Percentiles rank a stretch among this genome's conserved stretches.
phyloP scores from a whole-genome alignment of 2,797 vertebrate species.

The Dendrocincla fuliginosa region DNA sequence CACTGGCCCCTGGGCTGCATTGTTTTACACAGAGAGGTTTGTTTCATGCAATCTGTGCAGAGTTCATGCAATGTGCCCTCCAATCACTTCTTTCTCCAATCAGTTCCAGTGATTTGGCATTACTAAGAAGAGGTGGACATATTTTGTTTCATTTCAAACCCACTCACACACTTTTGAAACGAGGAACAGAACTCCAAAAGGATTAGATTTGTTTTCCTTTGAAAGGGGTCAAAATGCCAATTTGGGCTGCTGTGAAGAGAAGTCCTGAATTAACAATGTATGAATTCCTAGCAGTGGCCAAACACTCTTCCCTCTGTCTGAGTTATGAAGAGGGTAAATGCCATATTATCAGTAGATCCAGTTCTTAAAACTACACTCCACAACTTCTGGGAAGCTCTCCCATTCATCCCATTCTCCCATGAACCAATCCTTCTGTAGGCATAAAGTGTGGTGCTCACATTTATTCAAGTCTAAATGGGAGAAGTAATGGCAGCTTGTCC shows the following conservation, averaged over 20 bases:
- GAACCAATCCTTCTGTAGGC: neutral
- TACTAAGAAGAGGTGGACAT: constrained; percentile 35
- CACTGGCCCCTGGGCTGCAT: neutral
- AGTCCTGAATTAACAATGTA: constrained; percentile 31
- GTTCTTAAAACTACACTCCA: neutral
- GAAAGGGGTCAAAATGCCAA: constrained; percentile 38
- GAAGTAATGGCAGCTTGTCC: neutral
- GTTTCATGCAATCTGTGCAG: neutral
- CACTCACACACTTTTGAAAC: constrained; percentile 47
- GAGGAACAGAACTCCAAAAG: constrained; percentile 52
- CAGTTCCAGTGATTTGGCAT: neutral
- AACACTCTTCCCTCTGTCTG: neutral
- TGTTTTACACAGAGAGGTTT: neutral
- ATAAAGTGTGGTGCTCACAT: neutral
- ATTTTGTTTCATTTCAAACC: constrained; percentile 56
- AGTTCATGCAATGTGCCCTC: neutral
- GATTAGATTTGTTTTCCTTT: constrained; percentile 44
- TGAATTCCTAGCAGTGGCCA: neutral
- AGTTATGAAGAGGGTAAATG: neutral
- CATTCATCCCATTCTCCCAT: neutral
- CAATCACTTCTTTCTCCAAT: neutral
- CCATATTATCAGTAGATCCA: neutral
- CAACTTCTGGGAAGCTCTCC: neutral
- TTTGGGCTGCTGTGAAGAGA: constrained; percentile 25
- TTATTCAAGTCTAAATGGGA: neutral